These are phyloP conservation scores for Amphibalanus amphitrite DNA, from an alignment of 1,140 invertebrate genomes.

Conservation along the genomic window DNA sequence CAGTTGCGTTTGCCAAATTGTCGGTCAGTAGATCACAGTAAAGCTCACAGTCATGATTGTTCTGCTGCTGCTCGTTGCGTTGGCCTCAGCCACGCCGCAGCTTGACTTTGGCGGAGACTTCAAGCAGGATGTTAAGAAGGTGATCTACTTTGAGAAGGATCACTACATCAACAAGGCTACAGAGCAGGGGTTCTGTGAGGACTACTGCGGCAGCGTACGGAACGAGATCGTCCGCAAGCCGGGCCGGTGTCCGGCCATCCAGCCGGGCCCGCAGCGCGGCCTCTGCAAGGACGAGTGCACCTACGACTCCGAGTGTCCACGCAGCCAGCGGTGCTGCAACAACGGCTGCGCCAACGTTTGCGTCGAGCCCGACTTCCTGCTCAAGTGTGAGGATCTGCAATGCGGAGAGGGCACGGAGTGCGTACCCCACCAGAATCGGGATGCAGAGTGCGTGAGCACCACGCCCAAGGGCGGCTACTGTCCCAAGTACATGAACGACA, in stretches of 20 bases:
- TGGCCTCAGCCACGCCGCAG: too few species aligned
- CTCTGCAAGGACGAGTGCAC: not conserved
- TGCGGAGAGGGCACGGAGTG: not conserved
- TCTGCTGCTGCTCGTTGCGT: too few species aligned
- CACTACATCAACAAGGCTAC: not conserved
- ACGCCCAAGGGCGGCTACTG: not conserved
- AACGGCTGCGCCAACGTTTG: not conserved
- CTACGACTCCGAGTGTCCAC: constrained; percentile 4
- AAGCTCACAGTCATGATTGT: too few species aligned
- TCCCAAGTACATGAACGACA: constrained; percentile 1
- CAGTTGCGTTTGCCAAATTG: too few species aligned
- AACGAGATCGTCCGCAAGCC: not conserved
- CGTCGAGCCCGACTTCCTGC: not conserved
- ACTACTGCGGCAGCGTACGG: not conserved
- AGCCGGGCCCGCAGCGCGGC: not conserved
- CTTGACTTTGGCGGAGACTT: too few species aligned
- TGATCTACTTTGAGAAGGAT: constrained; percentile 1
- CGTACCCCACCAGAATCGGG: not conserved
- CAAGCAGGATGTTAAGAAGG: not conserved
- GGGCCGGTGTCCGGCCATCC: not conserved
- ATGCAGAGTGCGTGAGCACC: not conserved
- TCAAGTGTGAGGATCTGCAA: not conserved
- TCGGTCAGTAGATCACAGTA: too few species aligned
- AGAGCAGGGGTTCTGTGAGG: not conserved
- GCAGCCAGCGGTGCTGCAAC: constrained; percentile 2